Base-by-base conservation (phyloP, 1,140 invertebrate genomes). In the Drosophila watanabei region DNA sequence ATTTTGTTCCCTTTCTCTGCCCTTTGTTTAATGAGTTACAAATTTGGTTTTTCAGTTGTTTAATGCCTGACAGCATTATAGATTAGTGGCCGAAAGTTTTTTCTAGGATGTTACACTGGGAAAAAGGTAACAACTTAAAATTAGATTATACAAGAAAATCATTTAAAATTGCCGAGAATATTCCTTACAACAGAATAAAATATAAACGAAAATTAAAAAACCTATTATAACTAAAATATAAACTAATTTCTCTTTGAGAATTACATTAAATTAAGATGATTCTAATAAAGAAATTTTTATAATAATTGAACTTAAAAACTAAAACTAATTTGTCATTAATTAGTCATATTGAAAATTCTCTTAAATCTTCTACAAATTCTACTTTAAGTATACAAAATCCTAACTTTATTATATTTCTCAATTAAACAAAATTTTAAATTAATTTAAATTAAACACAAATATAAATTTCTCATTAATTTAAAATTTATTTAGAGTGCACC, bases 41-140 rank as follows among this genome's bases (percentile, higher is more conserved):
- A 89, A 89, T 89, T 89, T 89, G 86, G 75, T 86, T 89, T 89
- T 90, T 90, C 75, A 80, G 86, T 89, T 89, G 71, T 84, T 84
- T 89, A 90, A 89, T 89, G 85, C 75, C 86, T 86, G 86, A 90
- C 86, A 89, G 86, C 85, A 89, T 89, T 89, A 89, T 89, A 89
- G 85, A 89, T 89, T 89, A 89, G 85, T 81, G 79, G 52, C 68
- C 85, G 61, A 89, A 90, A 82, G 66, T 82, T 88, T 88, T 88
- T 85, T 88, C 81, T 64, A 75, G 65, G 65, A 58, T 49, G 52
- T 68, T 72, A 49, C 33, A 56, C 52, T 56, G 8, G 11, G 5
- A 4, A n/a, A 41, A 48, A 11, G 0, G 1, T 39, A 11, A 0
- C 16, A 11, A 10, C 4, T 13, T 13, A 13, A 11, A 35, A 35